A percentile compares a stretch with the other conserved stretches of the same genome.
phyloP scores from a whole-genome alignment of 2,888 invertebrate species.

The Caenorhabditis uteleia region DNA sequence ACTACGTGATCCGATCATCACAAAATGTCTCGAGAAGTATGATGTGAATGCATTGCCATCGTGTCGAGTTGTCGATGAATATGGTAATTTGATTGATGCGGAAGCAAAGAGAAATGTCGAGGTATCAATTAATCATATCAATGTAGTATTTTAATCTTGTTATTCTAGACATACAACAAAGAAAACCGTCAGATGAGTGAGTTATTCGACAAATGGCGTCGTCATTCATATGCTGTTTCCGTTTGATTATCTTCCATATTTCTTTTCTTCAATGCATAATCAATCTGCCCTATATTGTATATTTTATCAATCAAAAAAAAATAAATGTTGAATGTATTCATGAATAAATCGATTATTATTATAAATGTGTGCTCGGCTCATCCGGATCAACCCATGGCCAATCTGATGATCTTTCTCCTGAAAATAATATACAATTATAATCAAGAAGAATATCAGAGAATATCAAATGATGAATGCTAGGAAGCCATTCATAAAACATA shows the following conservation, averaged over 20 bases:
- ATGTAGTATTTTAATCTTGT: too few relatives aligned
- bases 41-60: constrained; percentile 23
- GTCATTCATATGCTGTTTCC: too few relatives aligned
- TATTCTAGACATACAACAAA: neutral
- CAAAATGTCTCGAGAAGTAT: constrained; percentile 25
- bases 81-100: constrained; percentile 19
- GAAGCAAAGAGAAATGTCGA: constrained; percentile 19
- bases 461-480: too few relatives aligned
- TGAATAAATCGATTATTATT: constrained; percentile 9
- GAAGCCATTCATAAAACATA: too few relatives aligned
- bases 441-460: too few relatives aligned
- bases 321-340: too few relatives aligned
- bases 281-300: too few relatives aligned
- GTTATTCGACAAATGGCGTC: neutral
- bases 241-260: too few relatives aligned
- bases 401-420: constrained; percentile 24
- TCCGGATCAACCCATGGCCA: constrained; percentile 63
- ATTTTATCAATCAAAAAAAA: too few relatives aligned
- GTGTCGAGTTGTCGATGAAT: constrained; percentile 33
- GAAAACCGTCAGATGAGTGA: neutral
- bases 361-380: constrained; percentile 61
- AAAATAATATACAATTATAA: too few relatives aligned
- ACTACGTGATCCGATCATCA: constrained; percentile 26
- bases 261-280: too few relatives aligned
- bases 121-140: too few relatives aligned